Conservation (phyloP, 2,888 invertebrate genomes). For the Agrenia bidenticulata region DNA sequence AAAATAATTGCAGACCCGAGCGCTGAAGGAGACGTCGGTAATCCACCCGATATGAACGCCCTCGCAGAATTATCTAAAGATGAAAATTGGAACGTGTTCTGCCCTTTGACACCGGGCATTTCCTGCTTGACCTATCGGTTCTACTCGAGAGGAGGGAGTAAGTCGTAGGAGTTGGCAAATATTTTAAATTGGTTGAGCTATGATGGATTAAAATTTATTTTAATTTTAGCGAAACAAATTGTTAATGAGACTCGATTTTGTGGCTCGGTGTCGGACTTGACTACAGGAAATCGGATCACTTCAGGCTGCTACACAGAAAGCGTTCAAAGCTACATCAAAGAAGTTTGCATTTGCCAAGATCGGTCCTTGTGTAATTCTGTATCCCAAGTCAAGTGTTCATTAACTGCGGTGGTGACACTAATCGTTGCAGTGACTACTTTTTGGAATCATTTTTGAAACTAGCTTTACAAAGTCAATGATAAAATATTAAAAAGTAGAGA, state of each 20-base stretch:
- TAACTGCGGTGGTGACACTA: no score
- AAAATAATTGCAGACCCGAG: not conserved
- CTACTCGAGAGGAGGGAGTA: constrained; percentile 19
- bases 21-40: not conserved
- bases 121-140: constrained; percentile 25
- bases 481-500: no score
- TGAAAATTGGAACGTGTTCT: constrained; percentile 27
- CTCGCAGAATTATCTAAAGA: not conserved
- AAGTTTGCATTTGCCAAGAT: constrained; percentile 36
- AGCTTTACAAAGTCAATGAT: no score
- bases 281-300: not conserved
- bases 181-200: no score
- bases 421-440: no score
- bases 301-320: constrained; percentile 24
- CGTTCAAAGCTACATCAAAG: constrained; percentile 15
- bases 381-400: no score
- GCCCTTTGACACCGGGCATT: constrained; percentile 16
- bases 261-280: constrained; percentile 25
- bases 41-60: constrained; percentile 22
- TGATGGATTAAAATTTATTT: not conserved
- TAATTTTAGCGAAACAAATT: constrained; percentile 11
- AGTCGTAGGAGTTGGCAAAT: no score
- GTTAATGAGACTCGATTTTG: constrained; percentile 34
- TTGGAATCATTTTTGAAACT: no score
- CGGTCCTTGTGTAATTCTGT: no score